A percentile compares a stretch with the other conserved stretches of the same genome.
Evolutionary conservation across 2,797 vertebrate genomes (phyloP).

Genomic region (Varecia variegata): DNA sequence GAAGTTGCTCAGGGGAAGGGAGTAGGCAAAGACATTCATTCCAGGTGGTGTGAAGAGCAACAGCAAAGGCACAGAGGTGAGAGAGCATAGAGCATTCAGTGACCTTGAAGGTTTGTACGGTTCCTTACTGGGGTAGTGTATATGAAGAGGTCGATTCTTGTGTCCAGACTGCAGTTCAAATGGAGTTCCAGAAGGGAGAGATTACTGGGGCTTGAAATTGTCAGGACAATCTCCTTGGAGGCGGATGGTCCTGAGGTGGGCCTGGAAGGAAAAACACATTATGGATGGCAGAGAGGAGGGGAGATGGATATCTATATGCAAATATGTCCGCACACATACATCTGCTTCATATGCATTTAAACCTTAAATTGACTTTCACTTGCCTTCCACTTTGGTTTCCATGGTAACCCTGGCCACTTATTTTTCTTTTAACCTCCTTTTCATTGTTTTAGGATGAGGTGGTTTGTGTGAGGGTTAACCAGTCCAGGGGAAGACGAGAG

Average conservation of each 20-base stretch:
- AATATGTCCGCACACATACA: slow-evolving; percentile 37
- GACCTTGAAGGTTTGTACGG: background rate
- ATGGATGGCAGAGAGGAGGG: background rate
- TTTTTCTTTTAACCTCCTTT: slow-evolving; percentile 81
- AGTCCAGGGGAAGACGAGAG: slow-evolving; percentile 49
- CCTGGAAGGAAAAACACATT: background rate
- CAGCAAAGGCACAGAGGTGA: background rate
- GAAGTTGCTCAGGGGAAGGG: background rate
- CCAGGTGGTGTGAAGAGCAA: background rate
- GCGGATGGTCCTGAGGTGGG: background rate
- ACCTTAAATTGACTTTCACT: slow-evolving; percentile 85
- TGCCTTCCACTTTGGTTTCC: slow-evolving; percentile 82
- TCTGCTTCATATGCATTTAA: slow-evolving; percentile 76
- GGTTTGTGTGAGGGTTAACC: slow-evolving; percentile 77
- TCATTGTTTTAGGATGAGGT: slow-evolving; percentile 75
- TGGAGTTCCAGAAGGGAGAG: slow-evolving; percentile 39
- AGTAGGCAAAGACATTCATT: background rate
- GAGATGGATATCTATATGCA: slow-evolving; percentile 71
- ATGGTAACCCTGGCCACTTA: slow-evolving; percentile 83
- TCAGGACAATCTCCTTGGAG: slow-evolving; percentile 34
- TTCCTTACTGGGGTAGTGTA: background rate
- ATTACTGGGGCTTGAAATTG: slow-evolving; percentile 61
- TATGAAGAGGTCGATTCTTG: background rate
- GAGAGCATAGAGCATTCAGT: background rate
- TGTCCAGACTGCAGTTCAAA: slow-evolving; percentile 22